phyloP scores from a whole-genome alignment of 2,888 invertebrate genomes.

The Lymantria monacha region DNA sequence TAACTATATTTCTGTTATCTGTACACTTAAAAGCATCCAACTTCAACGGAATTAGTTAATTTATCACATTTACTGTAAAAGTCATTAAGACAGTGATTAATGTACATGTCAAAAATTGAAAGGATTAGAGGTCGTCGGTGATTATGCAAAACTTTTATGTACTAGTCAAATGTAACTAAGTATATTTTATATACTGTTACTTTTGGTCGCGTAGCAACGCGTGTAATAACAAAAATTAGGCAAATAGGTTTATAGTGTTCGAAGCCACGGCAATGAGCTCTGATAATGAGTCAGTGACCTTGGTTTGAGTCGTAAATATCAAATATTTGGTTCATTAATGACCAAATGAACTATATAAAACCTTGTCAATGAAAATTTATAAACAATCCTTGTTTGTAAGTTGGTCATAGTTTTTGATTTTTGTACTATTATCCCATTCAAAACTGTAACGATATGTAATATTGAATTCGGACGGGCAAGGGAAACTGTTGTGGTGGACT shows the following conservation, averaged over 20 bases:
- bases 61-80: background rate
- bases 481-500: too few relatives aligned
- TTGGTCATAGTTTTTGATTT: too few relatives aligned
- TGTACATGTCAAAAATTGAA: slow-evolving; percentile 4
- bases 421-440: too few relatives aligned
- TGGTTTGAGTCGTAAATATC: slow-evolving; percentile 10
- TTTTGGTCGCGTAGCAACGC: slow-evolving; percentile 49
- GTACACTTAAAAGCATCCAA: background rate
- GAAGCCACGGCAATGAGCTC: slow-evolving; percentile 11
- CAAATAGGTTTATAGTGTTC: slow-evolving; percentile 39
- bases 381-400: too few relatives aligned
- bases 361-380: too few relatives aligned
- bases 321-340: slow-evolving; percentile 5
- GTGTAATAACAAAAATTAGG: slow-evolving; percentile 70
- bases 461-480: too few relatives aligned
- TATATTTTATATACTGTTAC: slow-evolving; percentile 5
- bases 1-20: too few relatives aligned
- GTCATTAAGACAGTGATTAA: background rate
- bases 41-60: background rate
- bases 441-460: too few relatives aligned
- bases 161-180: slow-evolving; percentile 2
- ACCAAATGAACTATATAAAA: too few relatives aligned
- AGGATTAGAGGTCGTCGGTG: slow-evolving; percentile 7
- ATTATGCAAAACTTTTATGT: slow-evolving; percentile 16
- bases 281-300: slow-evolving; percentile 33